Conservation (phyloP, 2,888 invertebrate species). For the Branchellion lobata region DNA sequence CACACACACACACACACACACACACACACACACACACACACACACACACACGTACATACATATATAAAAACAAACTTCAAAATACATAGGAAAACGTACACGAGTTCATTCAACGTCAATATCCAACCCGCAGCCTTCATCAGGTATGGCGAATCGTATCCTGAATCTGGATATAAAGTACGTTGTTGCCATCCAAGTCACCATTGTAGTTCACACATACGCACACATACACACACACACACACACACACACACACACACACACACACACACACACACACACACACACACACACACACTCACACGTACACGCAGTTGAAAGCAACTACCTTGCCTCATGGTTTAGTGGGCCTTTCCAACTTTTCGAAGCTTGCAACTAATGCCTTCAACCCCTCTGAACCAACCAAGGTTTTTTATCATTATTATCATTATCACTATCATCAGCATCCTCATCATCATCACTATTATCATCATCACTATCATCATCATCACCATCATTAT, state of each 20-base stretch:
- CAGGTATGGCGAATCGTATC: conserved; percentile 40
- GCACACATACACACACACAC: background rate
- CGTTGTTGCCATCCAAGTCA: too few relatives aligned
- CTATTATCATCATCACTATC: too few relatives aligned
- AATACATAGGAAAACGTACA: too few relatives aligned
- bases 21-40: too few relatives aligned
- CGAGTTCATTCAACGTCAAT: too few relatives aligned
- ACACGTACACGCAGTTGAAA: conserved; percentile 25
- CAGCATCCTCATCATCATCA: too few relatives aligned
- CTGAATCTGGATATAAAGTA: conserved; percentile 38
- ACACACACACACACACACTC: background rate
- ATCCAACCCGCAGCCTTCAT: conserved; percentile 26
- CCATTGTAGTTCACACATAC: too few relatives aligned
- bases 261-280: background rate
- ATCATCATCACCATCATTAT: too few relatives aligned
- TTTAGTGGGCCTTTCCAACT: conserved; percentile 17
- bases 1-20: too few relatives aligned
- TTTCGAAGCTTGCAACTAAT: conserved; percentile 1
- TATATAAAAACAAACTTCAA: too few relatives aligned
- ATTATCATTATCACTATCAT: too few relatives aligned
- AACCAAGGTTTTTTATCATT: conserved; percentile 33
- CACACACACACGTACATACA: too few relatives aligned
- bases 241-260: background rate
- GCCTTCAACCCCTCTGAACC: conserved; percentile 11
- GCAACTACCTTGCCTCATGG: conserved; percentile 37